Base-by-base conservation (phyloP, 2,113 vertebrate species). In the Gopherus flavomarginatus region DNA sequence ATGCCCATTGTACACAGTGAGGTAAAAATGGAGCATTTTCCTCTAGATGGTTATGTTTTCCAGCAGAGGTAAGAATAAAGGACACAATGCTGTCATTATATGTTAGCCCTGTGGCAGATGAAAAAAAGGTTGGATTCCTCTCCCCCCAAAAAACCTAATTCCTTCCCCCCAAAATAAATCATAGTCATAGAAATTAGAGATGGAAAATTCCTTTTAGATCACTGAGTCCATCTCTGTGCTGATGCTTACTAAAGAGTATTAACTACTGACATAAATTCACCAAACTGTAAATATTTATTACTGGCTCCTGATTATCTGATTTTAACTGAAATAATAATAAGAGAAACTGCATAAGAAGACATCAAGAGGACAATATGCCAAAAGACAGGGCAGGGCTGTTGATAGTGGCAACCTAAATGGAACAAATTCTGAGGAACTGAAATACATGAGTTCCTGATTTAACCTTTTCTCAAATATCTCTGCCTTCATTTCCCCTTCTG, bases 151-250 rank as follows among this genome's bases (percentile, higher is more conserved):
- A 42, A 38, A 86, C 22, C 44, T 1, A 90, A 1, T 50, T 17
- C 72, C 87, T 86, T 72, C 47, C 52, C 47, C 1, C 47, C 49
- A 86, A 50, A 94, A 90, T 65, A 86, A 87, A 93, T 78, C 83
- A 81, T 2, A 86, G 44, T 3, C 52, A 86, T 69, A 83, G 4
- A 94, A 86, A 52, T 16, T 24, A 57, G 47, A 81, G 59, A 26
- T 11, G 4, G 24, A 29, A 83, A 95, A 92, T 22, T 89, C 53
- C 13, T n/a, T 79, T 86, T 38, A 92, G 27, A 91, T 22, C 57
- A 62, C 9, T 21, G 27, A 75, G 57, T 35, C 0, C 0, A 89
- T 54, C 4, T 0, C 1, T 47, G 8, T 19, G 22, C 38, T 82
- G 77, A 52, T 22, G 72, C 42, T 86, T 65, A 62, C 53, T 79